A percentile compares a stretch with the other conserved stretches of the same genome.
These are phyloP conservation scores for Coenobita brevimanus DNA, from an alignment of 1,140 invertebrate species.

Conservation along the genomic window DNA sequence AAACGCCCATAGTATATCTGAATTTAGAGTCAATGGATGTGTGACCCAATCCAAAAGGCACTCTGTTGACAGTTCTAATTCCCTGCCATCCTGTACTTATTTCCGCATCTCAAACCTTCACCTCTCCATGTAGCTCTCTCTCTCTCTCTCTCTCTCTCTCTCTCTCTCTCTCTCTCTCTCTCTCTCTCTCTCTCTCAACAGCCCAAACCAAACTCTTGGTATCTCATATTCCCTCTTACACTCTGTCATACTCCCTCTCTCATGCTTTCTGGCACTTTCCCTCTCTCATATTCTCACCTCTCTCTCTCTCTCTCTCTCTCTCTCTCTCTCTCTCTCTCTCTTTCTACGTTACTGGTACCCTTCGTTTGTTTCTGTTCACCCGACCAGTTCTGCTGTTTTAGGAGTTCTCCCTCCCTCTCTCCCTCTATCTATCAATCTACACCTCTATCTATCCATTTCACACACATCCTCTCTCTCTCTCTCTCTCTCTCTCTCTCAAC, in stretches of 20 bases:
- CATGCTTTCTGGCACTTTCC: background rate
- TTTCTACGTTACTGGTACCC: too few relatives aligned
- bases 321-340: background rate
- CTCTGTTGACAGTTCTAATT: too few relatives aligned
- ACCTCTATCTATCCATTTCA: background rate
- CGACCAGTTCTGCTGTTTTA: too few relatives aligned
- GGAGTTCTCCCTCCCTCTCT: constrained; percentile 13
- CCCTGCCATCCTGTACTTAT: too few relatives aligned
- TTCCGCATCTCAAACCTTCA: too few relatives aligned
- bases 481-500: background rate
- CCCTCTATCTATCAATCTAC: background rate
- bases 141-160: background rate
- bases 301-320: background rate
- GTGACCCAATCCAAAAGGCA: too few relatives aligned
- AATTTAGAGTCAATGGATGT: too few relatives aligned
- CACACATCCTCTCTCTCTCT: background rate
- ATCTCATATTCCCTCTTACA: background rate
- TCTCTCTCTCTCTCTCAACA: background rate
- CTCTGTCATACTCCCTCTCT: constrained; percentile 9
- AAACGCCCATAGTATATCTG: too few relatives aligned
- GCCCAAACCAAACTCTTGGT: too few relatives aligned
- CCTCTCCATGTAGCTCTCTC: background rate
- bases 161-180: constrained; percentile 1
- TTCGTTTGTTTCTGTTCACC: too few relatives aligned
- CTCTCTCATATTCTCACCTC: background rate